Base-by-base conservation (phyloP, 2,113 vertebrate genomes). In the Paramormyrops kingsleyae region DNA sequence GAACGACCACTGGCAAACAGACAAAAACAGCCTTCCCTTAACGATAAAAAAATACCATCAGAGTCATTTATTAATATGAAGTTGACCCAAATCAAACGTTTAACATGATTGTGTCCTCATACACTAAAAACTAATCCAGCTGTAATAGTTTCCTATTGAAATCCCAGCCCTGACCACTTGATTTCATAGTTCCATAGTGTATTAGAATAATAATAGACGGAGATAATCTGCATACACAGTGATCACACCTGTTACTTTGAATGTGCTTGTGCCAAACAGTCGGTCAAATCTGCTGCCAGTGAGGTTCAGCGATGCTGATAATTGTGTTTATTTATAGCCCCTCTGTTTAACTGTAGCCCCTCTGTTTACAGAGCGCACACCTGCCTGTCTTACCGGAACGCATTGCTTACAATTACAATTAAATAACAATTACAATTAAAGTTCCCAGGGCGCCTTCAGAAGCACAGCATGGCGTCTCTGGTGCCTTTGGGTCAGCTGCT, bases 381-480 rank as follows among this genome's bases (percentile, higher is more conserved):
- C 83, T 47, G 44, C 44, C 39, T 9, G 17, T n/a, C 19, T 91
- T 91, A 24, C 53, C 5, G 5, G 6, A 56, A 56, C 86, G 42
- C 83, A 91, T 80, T 91, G 74, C 44, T 91, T 89, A 83, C 93
- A 49, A 84, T 66, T 3, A 50, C 44, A 80, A 42, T 80, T 80
- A 80, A 80, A 80, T 80, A 80, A 42, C 74, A 80, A 80, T 80
- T 80, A 80, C 35, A 49, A 49, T 85, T 85, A 49, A 85, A 85
- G 46, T 85, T 85, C 24, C 44, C 39, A 84, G 83, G 39, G 9
- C 10, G 17, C 44, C 13, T 39, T 39, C 31, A 77, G 13, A 77
- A 39, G 70, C 70, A 77, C 70, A 39, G 70, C 39, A 46, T 24
- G 44, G 5, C 19, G 1, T 42, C 8, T 9, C 80, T 5, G 0